These are phyloP conservation scores for Equus quagga DNA, from an alignment of 2,113 vertebrate genomes.

Conservation along the genomic window DNA sequence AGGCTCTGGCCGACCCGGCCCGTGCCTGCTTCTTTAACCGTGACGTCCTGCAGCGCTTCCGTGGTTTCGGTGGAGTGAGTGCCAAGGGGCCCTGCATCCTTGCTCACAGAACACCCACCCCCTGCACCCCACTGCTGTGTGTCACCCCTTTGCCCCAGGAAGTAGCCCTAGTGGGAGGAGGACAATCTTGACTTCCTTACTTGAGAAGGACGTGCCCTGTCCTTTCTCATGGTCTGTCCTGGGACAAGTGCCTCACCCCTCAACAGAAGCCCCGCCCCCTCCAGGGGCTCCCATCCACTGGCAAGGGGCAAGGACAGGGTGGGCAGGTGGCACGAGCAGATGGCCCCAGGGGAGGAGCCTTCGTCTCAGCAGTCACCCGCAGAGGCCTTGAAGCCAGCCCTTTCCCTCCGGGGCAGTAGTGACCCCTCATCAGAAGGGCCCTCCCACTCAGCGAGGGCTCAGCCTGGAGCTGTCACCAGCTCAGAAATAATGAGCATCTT, in stretches of 20 bases:
- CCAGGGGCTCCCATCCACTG: neutral
- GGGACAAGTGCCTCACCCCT: neutral
- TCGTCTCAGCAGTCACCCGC: neutral
- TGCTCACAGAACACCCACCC: neutral
- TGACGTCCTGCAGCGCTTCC: slow-evolving; percentile 91
- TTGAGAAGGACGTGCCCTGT: neutral
- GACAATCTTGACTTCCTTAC: neutral
- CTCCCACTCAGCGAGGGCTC: neutral
- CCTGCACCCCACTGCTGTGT: fast-evolving
- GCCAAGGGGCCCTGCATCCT: neutral
- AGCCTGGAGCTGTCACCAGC: neutral
- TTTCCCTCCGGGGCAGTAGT: fast-evolving
- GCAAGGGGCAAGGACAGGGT: neutral
- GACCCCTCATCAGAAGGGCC: neutral
- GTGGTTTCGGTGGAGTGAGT: slow-evolving; percentile 95
- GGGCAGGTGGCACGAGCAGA: neutral
- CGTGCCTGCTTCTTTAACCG: slow-evolving; percentile 94
- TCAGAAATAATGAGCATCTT: neutral
- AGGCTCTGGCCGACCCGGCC: slow-evolving; percentile 89
- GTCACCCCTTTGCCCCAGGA: neutral
- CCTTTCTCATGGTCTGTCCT: neutral
- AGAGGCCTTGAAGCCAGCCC: neutral
- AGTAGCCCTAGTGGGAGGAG: neutral
- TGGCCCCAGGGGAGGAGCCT: neutral
- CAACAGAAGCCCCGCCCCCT: neutral